Evolutionary conservation across 2,888 invertebrate genomes (phyloP).

Genomic region (Rhyacophila evoluta): DNA sequence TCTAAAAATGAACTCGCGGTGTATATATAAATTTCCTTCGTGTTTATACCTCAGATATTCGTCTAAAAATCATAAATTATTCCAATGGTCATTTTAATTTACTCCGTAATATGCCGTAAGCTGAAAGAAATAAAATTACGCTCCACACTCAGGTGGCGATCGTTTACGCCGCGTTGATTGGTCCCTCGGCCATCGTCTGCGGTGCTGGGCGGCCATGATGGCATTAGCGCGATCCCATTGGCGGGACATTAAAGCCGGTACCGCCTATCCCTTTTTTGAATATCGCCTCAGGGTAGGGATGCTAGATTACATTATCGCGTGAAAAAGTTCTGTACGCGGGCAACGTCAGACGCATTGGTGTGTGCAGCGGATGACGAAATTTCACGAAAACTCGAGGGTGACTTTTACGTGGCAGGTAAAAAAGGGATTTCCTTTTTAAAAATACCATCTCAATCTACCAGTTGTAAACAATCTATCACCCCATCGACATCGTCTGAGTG

Average conservation of each 20-base stretch:
- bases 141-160: constrained; percentile 39
- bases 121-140: constrained; percentile 42
- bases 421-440: neutral
- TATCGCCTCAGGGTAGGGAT: neutral
- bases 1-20: constrained; percentile 35
- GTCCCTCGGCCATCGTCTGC: neutral
- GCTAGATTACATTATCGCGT: neutral
- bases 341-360: neutral
- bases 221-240: constrained; percentile 19
- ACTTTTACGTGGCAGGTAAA: neutral
- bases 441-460: too few species aligned
- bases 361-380: neutral
- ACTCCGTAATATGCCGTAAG: constrained; percentile 47
- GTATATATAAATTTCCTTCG: constrained; percentile 35
- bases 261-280: constrained; percentile 25
- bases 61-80: constrained; percentile 48
- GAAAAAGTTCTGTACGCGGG: neutral
- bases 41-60: constrained; percentile 45
- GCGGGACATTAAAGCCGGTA: constrained; percentile 19
- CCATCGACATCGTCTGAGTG: too few species aligned
- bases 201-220: constrained; percentile 48
- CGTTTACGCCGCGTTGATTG: constrained; percentile 35
- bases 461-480: too few species aligned
- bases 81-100: constrained; percentile 52
- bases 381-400: neutral